Conservation (phyloP, 2,888 invertebrate species). For the Drosophila setosimentum region DNA sequence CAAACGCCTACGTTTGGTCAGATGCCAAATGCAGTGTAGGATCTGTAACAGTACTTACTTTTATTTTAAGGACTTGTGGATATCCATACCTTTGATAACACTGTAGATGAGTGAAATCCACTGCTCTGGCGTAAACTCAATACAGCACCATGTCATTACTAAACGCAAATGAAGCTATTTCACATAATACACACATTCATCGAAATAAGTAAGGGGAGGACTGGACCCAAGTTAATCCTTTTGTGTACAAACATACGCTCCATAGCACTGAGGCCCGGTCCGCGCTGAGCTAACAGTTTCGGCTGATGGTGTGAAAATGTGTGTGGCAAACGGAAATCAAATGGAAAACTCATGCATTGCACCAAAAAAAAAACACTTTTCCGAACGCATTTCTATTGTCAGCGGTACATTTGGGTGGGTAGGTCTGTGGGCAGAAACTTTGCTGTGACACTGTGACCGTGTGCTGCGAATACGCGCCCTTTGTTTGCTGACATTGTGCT, state of each 20-base stretch:
- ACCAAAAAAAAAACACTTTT: slow-evolving; percentile 57
- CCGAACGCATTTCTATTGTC: slow-evolving; percentile 79
- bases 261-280: slow-evolving; percentile 17
- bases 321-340: slow-evolving; percentile 77
- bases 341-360: slow-evolving; percentile 79
- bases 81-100: neutral
- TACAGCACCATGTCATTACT: slow-evolving; percentile 51
- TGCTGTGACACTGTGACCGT: slow-evolving; percentile 71
- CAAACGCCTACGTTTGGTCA: neutral
- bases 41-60: neutral
- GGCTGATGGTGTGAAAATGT: slow-evolving; percentile 44
- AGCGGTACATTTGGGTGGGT: slow-evolving; percentile 58
- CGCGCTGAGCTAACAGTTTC: slow-evolving; percentile 21
- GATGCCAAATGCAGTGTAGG: neutral
- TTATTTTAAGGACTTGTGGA: neutral
- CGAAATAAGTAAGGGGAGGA: slow-evolving; percentile 1
- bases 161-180: slow-evolving; percentile 70
- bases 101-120: slow-evolving; percentile 7
- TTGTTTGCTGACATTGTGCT: slow-evolving; percentile 71
- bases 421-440: slow-evolving; percentile 59
- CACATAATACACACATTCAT: slow-evolving; percentile 29
- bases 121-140: slow-evolving; percentile 3
- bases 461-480: slow-evolving; percentile 61
- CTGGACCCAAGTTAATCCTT: slow-evolving; percentile 71
- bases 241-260: slow-evolving; percentile 69